Percentiles rank a stretch among this genome's conserved stretches.
Evolutionary conservation across 2,888 invertebrate genomes (phyloP).

Genomic region (Eilema griseolum): DNA sequence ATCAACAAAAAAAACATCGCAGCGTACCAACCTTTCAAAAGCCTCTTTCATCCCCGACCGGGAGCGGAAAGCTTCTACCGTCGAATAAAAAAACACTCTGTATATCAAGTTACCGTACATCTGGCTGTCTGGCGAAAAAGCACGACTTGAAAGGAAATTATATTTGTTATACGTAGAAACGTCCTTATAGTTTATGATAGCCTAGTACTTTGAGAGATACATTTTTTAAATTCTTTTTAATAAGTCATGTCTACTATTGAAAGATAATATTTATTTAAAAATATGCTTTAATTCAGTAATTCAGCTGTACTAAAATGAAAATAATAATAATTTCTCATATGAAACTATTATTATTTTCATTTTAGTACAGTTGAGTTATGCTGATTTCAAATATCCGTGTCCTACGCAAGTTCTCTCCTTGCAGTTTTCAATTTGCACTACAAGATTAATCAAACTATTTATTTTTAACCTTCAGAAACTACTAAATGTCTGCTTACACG

Average conservation of each 20-base stretch:
- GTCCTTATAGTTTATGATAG: slow-evolving; percentile 35
- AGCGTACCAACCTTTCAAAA: slow-evolving; percentile 50
- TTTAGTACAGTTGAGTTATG: too few species aligned
- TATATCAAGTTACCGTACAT: slow-evolving; percentile 59
- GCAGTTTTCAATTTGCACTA: too few species aligned
- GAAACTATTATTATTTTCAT: too few species aligned
- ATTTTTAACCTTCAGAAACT: neutral
- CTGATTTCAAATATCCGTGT: too few species aligned
- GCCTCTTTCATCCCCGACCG: slow-evolving; percentile 57
- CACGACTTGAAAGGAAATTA: slow-evolving; percentile 50
- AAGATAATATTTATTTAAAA: too few species aligned
- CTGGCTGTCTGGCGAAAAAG: slow-evolving; percentile 54
- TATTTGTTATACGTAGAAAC: slow-evolving; percentile 30
- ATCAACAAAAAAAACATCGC: slow-evolving; percentile 44
- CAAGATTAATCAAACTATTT: neutral
- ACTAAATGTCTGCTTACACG: neutral
- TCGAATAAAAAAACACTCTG: slow-evolving; percentile 47
- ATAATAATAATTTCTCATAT: too few species aligned
- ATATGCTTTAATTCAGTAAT: too few species aligned
- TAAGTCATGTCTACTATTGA: too few species aligned
- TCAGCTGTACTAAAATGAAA: too few species aligned
- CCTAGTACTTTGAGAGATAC: slow-evolving; percentile 35
- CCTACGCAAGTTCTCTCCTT: too few species aligned
- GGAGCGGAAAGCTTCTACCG: slow-evolving; percentile 56
- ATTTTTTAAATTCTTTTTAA: neutral